Evolutionary conservation across 1,140 invertebrate genomes (phyloP).

Genomic region (Probaryconus sp.): DNA sequence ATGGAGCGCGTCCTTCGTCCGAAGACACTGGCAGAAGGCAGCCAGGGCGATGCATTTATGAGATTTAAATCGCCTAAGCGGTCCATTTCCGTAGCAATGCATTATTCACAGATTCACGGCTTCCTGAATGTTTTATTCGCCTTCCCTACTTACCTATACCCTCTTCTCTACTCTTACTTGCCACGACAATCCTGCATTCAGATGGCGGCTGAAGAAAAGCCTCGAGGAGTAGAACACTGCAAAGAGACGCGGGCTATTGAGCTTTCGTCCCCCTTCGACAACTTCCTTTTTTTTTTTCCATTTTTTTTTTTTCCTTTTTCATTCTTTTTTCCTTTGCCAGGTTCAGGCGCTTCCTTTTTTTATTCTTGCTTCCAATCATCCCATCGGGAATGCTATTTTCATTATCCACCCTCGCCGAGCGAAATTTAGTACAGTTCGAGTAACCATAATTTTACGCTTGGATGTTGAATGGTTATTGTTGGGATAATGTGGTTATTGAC

Average conservation of each 20-base stretch:
- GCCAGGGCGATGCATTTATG: conserved; percentile 73
- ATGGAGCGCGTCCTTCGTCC: conserved; percentile 47
- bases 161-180: conserved; percentile 47
- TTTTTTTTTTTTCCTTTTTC: conserved; percentile 21
- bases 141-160: conserved; percentile 60
- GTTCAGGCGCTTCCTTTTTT: conserved; percentile 2
- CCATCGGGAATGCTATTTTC: conserved; percentile 27
- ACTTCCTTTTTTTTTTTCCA: conserved; percentile 13
- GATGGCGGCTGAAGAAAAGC: conserved; percentile 46
- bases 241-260: conserved; percentile 37
- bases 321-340: conserved; percentile 16
- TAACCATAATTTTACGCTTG: conserved; percentile 19
- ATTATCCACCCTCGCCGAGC: conserved; percentile 7
- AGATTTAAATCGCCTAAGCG: conserved; percentile 77
- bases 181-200: conserved; percentile 39
- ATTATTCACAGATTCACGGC: conserved; percentile 73
- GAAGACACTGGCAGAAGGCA: conserved; percentile 21
- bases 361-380: conserved; percentile 13
- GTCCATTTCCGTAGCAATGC: conserved; percentile 75
- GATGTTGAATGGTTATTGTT: conserved; percentile 14
- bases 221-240: conserved; percentile 19
- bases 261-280: background rate
- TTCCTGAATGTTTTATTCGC: conserved; percentile 73
- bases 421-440: conserved; percentile 1
- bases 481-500: conserved; percentile 10